These are phyloP conservation scores for Thecocarcelia acutangulata DNA, from an alignment of 2,888 invertebrate species.

Conservation along the genomic window DNA sequence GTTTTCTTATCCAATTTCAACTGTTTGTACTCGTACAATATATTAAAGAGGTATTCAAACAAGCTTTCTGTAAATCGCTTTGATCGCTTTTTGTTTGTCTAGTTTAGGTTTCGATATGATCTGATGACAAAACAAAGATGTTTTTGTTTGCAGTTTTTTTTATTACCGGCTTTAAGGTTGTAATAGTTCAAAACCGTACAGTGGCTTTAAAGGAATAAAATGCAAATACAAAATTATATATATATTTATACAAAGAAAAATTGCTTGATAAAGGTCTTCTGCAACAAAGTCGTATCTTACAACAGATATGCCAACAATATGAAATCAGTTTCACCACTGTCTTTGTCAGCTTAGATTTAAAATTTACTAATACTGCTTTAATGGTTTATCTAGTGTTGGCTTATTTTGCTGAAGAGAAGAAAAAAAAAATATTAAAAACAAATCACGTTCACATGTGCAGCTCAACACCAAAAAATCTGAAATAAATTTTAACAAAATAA, in stretches of 20 bases:
- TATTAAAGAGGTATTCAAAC: slow-evolving; percentile 20
- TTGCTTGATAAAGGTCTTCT: too few species aligned
- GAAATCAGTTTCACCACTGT: slow-evolving; percentile 28
- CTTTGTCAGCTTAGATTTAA: slow-evolving; percentile 10
- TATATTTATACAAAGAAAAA: too few species aligned
- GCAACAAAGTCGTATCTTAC: too few species aligned
- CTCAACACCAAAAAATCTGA: slow-evolving; percentile 53
- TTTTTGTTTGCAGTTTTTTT: slow-evolving; percentile 9
- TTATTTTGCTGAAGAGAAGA: slow-evolving; percentile 5
- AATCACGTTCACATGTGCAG: slow-evolving; percentile 68
- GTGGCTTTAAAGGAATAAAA: slow-evolving; percentile 42
- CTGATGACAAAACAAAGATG: slow-evolving; percentile 60
- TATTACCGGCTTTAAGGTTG: slow-evolving; percentile 25
- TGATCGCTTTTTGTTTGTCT: slow-evolving; percentile 51
- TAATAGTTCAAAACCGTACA: slow-evolving; percentile 27
- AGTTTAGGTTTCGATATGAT: slow-evolving; percentile 54
- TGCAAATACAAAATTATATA: too few species aligned
- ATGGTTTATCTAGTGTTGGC: slow-evolving; percentile 57
- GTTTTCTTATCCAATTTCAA: slow-evolving; percentile 31
- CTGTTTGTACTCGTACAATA: too few species aligned
- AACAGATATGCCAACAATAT: too few species aligned
- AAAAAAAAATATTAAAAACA: slow-evolving; percentile 61
- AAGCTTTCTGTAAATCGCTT: slow-evolving; percentile 30
- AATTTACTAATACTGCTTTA: slow-evolving; percentile 17
- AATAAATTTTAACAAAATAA: slow-evolving; percentile 44